phyloP scores from a whole-genome alignment of 2,797 vertebrate genomes.

The Thripadectes ignobilis region DNA sequence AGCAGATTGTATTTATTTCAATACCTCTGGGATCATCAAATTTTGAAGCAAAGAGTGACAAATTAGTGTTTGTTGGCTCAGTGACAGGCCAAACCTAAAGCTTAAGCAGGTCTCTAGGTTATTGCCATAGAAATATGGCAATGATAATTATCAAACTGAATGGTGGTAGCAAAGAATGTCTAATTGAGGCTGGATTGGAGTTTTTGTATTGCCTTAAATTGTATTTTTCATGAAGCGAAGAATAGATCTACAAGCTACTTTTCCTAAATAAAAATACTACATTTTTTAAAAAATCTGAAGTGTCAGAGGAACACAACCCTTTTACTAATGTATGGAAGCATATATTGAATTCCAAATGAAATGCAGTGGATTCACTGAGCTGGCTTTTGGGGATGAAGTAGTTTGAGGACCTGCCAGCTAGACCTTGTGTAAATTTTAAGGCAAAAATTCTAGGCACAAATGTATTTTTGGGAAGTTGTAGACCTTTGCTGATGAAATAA shows the following conservation, averaged over 20 bases:
- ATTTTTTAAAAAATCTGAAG: neutral
- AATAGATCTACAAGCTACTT: neutral
- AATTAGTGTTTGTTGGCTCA: neutral
- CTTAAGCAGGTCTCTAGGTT: neutral
- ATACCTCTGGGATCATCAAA: neutral
- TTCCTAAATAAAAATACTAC: neutral
- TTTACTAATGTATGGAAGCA: rapidly evolving
- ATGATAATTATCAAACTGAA: neutral
- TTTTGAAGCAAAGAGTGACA: neutral
- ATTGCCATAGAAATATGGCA: neutral
- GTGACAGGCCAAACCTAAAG: neutral
- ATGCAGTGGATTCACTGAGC: neutral
- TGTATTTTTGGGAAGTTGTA: neutral
- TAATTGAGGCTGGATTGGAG: neutral
- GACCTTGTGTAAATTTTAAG: neutral
- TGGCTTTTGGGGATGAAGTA: neutral
- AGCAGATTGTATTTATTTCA: neutral
- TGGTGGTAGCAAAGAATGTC: neutral
- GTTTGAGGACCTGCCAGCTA: neutral
- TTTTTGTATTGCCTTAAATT: neutral
- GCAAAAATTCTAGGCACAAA: neutral
- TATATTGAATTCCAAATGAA: neutral
- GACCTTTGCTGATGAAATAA: neutral
- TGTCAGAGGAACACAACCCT: neutral
- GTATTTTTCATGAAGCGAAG: neutral